Conservation (phyloP, 92 coral and sea anemone genomes). For the Epizoanthus fatuus region DNA sequence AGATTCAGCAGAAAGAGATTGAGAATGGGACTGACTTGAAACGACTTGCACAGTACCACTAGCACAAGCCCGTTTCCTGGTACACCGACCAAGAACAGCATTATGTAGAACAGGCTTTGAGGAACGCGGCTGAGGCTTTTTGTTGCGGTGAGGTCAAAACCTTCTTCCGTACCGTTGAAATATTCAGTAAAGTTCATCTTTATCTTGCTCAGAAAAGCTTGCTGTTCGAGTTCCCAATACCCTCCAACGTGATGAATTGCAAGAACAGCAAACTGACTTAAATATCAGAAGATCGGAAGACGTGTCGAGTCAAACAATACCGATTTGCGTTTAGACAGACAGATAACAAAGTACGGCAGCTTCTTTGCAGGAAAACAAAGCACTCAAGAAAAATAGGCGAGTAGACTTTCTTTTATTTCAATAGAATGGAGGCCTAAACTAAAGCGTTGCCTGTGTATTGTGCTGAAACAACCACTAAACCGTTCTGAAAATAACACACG, state of each 20-base stretch:
- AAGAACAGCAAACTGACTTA: neutral
- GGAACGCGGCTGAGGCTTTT: neutral
- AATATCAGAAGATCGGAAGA: neutral
- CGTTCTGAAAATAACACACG: neutral
- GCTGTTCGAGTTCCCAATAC: neutral
- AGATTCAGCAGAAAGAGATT: constrained; percentile 56
- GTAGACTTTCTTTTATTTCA: neutral
- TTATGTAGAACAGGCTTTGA: constrained; percentile 8
- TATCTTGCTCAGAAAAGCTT: neutral
- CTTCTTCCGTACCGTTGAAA: neutral
- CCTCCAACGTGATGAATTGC: too few relatives aligned
- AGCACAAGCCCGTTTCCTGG: neutral
- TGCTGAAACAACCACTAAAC: neutral
- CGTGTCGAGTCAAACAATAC: too few relatives aligned
- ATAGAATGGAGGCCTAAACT: neutral
- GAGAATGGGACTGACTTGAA: neutral
- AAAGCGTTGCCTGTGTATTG: neutral
- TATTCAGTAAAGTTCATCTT: neutral
- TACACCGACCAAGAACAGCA: neutral
- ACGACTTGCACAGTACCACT: neutral
- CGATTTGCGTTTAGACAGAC: neutral
- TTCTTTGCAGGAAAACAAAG: neutral
- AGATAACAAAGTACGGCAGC: neutral
- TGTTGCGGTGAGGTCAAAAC: neutral
- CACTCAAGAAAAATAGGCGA: neutral